A percentile compares a stretch with the other conserved stretches of the same genome.
phyloP scores from a whole-genome alignment of 1,140 invertebrate species.

The Elysia chlorotica region DNA sequence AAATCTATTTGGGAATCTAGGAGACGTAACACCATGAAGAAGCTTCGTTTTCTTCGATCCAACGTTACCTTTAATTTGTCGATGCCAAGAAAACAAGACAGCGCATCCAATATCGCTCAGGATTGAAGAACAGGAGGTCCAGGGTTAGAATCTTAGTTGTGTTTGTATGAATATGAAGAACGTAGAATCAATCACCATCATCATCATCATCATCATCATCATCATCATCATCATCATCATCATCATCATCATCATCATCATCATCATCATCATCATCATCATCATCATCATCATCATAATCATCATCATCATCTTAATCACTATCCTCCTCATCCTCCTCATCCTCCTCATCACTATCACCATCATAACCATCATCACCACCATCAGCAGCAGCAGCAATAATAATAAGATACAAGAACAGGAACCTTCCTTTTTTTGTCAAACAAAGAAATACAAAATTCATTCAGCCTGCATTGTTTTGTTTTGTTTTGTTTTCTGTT shows the following conservation, averaged over 20 bases:
- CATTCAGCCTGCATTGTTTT: too few species aligned
- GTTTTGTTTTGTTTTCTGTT: too few species aligned
- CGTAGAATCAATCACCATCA: constrained; percentile 12
- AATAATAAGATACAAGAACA: too few species aligned
- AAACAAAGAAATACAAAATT: too few species aligned
- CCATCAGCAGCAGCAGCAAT: background rate
- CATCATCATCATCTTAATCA: background rate
- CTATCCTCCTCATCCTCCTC: too few species aligned
- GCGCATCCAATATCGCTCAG: background rate
- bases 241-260: constrained; percentile 14
- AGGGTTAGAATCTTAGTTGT: too few species aligned
- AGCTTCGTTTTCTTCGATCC: too few species aligned
- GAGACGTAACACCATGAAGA: too few species aligned
- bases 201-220: constrained; percentile 15
- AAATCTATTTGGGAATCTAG: too few species aligned
- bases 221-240: constrained; percentile 25
- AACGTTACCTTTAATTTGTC: too few species aligned
- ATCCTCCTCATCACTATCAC: background rate
- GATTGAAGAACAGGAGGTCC: background rate
- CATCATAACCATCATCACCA: background rate
- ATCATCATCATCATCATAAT: background rate
- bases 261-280: background rate
- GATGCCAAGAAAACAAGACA: background rate
- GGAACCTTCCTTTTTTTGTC: too few species aligned
- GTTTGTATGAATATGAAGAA: background rate